Evolutionary conservation across 2,888 invertebrate genomes (phyloP), one percentile per base, ranked within the genome.

Genomic region (Trichopria drosophilae): DNA sequence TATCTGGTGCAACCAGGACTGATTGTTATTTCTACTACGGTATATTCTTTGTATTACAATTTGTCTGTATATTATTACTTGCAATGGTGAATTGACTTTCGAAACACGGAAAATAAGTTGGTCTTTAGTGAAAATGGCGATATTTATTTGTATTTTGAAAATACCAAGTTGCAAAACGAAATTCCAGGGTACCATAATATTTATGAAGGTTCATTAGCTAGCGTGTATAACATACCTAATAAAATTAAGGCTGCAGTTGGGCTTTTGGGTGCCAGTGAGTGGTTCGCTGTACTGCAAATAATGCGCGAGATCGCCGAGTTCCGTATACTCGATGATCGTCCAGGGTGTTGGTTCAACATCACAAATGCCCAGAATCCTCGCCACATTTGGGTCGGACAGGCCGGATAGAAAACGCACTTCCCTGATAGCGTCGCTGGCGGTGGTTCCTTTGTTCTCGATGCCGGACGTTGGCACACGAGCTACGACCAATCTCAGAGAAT

Each of bases 311-410:
- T 88, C 88, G 7, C 88, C 88, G 68, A 85, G 83, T 64, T 86
- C 85, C 71, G 86, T 84, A 75, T 87, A 87, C 74, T 88, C 88
- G 60, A 86, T 81, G 43, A 88, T 81, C 65, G 85, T 83, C 80
- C 85, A 84, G 44, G 84, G 81, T 58, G 82, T 81, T 12, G 69
- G 63, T 61, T 82, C 81, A 18, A 76, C 76, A 6, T 52, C 42
- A 66, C 82, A 82, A 46, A 86, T 80, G 41, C 82, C 86, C 56
- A 87, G 75, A 47, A 86, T 77, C 58, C 82, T 79, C 43, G 84
- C 84, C 52, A 87, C 78, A 72, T 86, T 85, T 16, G 83, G 80
- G 71, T 88, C 86, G 56, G 81, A 80, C 53, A 88, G 77, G 59
- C 82, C 79, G 26, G 86, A 83, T 66, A 88, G 80, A 65, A 87